Base-by-base conservation (phyloP, 1,140 invertebrate genomes). In the Hypsibius dujardini region DNA sequence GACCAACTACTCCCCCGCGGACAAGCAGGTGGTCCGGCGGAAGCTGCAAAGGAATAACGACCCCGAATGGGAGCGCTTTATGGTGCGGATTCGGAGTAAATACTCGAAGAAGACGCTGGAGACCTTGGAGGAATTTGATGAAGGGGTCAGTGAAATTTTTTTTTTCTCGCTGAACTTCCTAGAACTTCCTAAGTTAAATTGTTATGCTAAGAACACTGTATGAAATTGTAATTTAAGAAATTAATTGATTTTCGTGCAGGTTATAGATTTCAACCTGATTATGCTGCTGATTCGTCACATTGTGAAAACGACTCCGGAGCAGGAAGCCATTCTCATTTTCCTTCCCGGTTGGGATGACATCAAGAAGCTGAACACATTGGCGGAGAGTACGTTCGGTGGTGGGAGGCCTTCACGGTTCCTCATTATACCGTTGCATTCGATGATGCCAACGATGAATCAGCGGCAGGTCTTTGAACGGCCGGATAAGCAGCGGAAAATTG, bases 261-360 rank as follows among this genome's bases (percentile, higher is more conserved):
- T 67, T 67, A 76, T 90, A 2, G 85, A 87, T 75, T 74, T 88
- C 1, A 84, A 88, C 14, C 81, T 94, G 1, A 84, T 90, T 14
- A 79, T 83, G 28, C 77, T 83, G 70, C 79, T 93, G 12, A 76
- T 92, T 1, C 79, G 81, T 15, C 75, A 88, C 72, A 92, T 94
- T 72, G 70, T 72, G n/a, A 47, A 42, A 1, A 71, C 73, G 1
- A 76, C 42, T 15, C 50, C 42, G 12, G 81, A 84, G 46, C 79
- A 81, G 71, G 91, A 91, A 7, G 90, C 91, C 1, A 88, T 95
- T 74, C 82, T 95, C 47, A 84, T 95, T 50, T 95, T 95, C 81
- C 77, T 95, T 50, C 87, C 92, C 15, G 91, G 91, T 2, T 86
- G 86, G 76, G 93, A 91, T 2, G 82, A 84, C 60, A 85, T 86